Evolutionary conservation across 2,797 vertebrate genomes (phyloP), one percentile per base, ranked within the genome.

Genomic region (Oryzias sinensis): DNA sequence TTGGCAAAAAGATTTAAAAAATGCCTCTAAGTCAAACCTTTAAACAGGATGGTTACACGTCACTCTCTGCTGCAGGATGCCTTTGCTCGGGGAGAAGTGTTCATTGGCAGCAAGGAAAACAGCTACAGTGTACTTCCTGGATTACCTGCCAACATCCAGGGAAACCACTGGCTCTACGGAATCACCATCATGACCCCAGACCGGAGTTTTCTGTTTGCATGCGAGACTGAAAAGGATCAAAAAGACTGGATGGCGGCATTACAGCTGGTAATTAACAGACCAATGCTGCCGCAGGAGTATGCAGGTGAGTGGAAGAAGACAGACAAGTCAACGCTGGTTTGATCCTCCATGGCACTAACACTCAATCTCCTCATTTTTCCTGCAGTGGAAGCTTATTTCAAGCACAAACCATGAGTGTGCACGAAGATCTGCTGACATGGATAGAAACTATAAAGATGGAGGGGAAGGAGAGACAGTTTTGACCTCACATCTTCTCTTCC

Each of bases 301-400:
- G 96, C 97, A 90, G 96, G 97, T 98, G 79, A 27, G 59, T 14
- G 6, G 1, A 52, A 45, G 5, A 49, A 5, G 4, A 3, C 52
- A 0, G 2, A 8, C 2, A 27, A 17, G 1, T 20, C 6, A 16
- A 1, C 4, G 9, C 24, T 49, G 43, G 33, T 5, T 2, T 8
- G 22, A 29, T 1, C 16, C 6, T 18, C 1, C 3, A 11, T 37
- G 42, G 16, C 53, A 17, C 72, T 49, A 24, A 47, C 20, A 3
- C 16, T 1, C 6, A 5, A 22, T 62, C 72, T 4, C 3, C 41
- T 25, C 53, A 77, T 55, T 22, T 60, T 71, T 17, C 71, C 82
- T 90, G 24, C 89, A 99, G 97, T 98, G 84, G 95, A 97, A 85
- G 97, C 96, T 49, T 93, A 94, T 87, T 98, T 98, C 87, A 98